Conservation (phyloP, 2,888 invertebrate genomes). For the Eilema sororculum region DNA sequence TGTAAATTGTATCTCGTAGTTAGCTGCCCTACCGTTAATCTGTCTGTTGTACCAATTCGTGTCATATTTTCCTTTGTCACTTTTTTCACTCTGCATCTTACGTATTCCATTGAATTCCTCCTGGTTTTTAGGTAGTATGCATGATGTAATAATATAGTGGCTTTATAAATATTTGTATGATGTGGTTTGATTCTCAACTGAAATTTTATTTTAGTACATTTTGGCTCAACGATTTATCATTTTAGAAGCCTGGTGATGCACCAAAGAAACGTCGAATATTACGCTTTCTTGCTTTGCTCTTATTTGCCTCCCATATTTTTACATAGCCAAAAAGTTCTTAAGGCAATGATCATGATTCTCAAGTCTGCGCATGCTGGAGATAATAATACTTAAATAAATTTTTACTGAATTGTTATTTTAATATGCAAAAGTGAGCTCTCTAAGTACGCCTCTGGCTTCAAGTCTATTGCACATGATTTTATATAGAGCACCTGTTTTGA, state of each 20-base stretch:
- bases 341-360: slow-evolving; percentile 58
- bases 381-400: slow-evolving; percentile 36
- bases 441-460: slow-evolving; percentile 79
- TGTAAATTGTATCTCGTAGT: slow-evolving; percentile 69
- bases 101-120: slow-evolving; percentile 46
- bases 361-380: slow-evolving; percentile 79
- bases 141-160: slow-evolving; percentile 42
- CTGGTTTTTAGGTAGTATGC: slow-evolving; percentile 54
- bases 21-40: slow-evolving; percentile 70
- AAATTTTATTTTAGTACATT: slow-evolving; percentile 76
- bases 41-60: slow-evolving; percentile 50
- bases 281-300: slow-evolving; percentile 74
- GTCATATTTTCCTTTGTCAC: slow-evolving; percentile 6
- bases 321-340: slow-evolving; percentile 53
- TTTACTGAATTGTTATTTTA: slow-evolving; percentile 21
- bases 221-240: slow-evolving; percentile 80
- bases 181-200: slow-evolving; percentile 33
- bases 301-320: slow-evolving; percentile 68
- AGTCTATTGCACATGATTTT: slow-evolving; percentile 72
- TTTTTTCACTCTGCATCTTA: slow-evolving; percentile 51
- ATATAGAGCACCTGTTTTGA: slow-evolving; percentile 67
- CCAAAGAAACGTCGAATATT: slow-evolving; percentile 59
- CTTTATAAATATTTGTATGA: slow-evolving; percentile 7
- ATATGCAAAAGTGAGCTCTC: slow-evolving; percentile 47
- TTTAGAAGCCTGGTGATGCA: slow-evolving; percentile 71